Evolutionary conservation across 2,113 vertebrate species (phyloP), one percentile per base, ranked within the genome.

Genomic region (Charina bottae): DNA sequence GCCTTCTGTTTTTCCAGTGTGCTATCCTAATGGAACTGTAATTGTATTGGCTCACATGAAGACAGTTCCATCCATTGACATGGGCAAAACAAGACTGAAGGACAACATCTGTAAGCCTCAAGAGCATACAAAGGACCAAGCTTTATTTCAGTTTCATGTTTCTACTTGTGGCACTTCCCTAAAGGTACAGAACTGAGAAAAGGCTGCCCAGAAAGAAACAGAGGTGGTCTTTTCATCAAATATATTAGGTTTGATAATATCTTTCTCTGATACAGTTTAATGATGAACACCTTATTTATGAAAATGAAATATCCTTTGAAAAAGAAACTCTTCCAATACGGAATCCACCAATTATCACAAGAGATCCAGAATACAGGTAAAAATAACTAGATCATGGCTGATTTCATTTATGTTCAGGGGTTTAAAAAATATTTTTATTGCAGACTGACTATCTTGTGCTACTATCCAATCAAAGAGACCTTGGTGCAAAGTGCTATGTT

Each of bases 291-390:
- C 93, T 96, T 86, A 89, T 96, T 90, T 96, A 97, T 15, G 96
- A 97, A 96, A 97, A 97, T 49, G 95, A 96, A 96, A 95, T 97
- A 49, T 90, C 94, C 85, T 96, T 94, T 60, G 96, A 97, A 87
- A 96, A 96, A 92, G 95, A 97, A 85, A 95, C 42, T 89, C 95
- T 96, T 88, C 91, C 95, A 94, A 24, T 10, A 86, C 91, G 88
- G 21, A 90, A 92, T 37, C 55, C 0, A 21, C 55, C 95, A 0
- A 93, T 0, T 64, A 94, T 97, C 87, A 96, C 92, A 19, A 96
- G 96, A 93, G 95, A 97, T 85, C 94, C 96, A 91, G 95, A 94
- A 91, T 96, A 96, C 93, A 96, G 95, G 97, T 97, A 95, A n/a
- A 89, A 94, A 0, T 19, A 49, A 46, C 46, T 83, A 0, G 64